phyloP scores from a whole-genome alignment of 1,140 invertebrate genomes.

The Caenorhabditis latens region DNA sequence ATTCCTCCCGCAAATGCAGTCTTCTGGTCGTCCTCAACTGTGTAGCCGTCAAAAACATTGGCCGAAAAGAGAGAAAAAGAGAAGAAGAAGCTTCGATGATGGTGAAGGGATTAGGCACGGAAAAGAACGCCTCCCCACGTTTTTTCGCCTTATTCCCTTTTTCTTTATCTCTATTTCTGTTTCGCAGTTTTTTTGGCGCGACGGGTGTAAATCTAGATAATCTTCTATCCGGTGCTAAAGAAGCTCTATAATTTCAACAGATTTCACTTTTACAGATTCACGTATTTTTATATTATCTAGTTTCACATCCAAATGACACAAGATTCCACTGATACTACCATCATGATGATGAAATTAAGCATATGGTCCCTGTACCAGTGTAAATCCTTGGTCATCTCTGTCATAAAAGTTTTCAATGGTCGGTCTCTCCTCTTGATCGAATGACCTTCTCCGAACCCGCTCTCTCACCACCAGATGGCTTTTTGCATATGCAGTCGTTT shows the following conservation, averaged over 20 bases:
- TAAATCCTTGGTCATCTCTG: background rate
- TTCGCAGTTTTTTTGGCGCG: slow-evolving; percentile 13
- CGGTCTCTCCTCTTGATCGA: background rate
- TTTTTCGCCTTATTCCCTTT: background rate
- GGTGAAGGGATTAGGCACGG: slow-evolving; percentile 12
- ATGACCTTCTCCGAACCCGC: slow-evolving; percentile 13
- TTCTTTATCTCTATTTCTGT: background rate
- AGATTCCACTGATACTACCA: too few relatives aligned
- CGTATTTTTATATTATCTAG: background rate
- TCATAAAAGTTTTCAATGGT: slow-evolving; percentile 23
- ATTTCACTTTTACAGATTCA: background rate
- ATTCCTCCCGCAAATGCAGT: background rate
- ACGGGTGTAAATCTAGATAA: slow-evolving; percentile 11
- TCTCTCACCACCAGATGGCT: background rate
- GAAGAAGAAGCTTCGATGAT: slow-evolving; percentile 6
- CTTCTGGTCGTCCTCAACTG: background rate
- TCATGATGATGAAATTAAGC: too few relatives aligned
- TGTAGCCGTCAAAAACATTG: slow-evolving; percentile 18
- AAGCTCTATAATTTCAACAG: background rate
- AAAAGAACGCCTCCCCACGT: slow-evolving; percentile 24
- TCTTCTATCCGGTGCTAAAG: background rate
- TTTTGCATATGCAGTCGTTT: slow-evolving; percentile 33
- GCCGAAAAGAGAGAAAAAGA: background rate
- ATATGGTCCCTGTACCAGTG: background rate
- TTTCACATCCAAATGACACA: too few relatives aligned